Conservation (phyloP, 2,888 invertebrate genomes). For the Asteroscopus sphinx region DNA sequence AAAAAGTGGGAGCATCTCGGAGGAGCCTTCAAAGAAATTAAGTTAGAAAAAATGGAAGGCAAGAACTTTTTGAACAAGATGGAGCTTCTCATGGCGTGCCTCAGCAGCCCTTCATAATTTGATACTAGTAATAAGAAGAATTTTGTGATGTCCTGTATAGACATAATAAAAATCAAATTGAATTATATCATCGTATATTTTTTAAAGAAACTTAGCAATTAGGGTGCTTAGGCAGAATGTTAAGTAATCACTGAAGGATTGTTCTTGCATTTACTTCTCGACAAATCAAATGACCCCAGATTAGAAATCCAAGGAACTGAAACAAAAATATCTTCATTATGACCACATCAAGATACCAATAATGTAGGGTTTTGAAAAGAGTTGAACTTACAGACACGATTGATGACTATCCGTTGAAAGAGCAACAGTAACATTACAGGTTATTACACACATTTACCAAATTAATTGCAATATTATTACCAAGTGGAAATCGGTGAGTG, state of each 20-base stretch:
- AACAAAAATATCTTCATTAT: slow-evolving; percentile 65
- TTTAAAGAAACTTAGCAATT: slow-evolving; percentile 84
- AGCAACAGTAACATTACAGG: slow-evolving; percentile 53
- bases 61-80: slow-evolving; percentile 98
- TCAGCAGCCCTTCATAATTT: slow-evolving; percentile 92
- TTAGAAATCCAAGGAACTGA: slow-evolving; percentile 81
- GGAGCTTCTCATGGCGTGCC: slow-evolving; percentile 98
- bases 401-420: slow-evolving; percentile 46
- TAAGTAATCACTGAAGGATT: slow-evolving; percentile 88
- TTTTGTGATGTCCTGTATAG: slow-evolving; percentile 51
- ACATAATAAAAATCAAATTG: slow-evolving; percentile 64
- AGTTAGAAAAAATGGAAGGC: slow-evolving; percentile 98
- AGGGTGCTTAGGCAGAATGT: slow-evolving; percentile 87
- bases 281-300: slow-evolving; percentile 75
- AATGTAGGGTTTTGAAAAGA: slow-evolving; percentile 43
- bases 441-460: slow-evolving; percentile 48
- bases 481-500: slow-evolving; percentile 48
- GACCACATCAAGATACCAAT: slow-evolving; percentile 15
- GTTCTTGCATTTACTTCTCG: slow-evolving; percentile 82
- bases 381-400: slow-evolving; percentile 49
- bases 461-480: slow-evolving; percentile 37
- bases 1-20: slow-evolving; percentile 98
- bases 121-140: slow-evolving; percentile 61
- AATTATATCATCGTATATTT: slow-evolving; percentile 73
- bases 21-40: slow-evolving; percentile 96